Evolutionary conservation across 1,140 invertebrate species (phyloP).

Genomic region (Rhynchophorus ferrugineus): DNA sequence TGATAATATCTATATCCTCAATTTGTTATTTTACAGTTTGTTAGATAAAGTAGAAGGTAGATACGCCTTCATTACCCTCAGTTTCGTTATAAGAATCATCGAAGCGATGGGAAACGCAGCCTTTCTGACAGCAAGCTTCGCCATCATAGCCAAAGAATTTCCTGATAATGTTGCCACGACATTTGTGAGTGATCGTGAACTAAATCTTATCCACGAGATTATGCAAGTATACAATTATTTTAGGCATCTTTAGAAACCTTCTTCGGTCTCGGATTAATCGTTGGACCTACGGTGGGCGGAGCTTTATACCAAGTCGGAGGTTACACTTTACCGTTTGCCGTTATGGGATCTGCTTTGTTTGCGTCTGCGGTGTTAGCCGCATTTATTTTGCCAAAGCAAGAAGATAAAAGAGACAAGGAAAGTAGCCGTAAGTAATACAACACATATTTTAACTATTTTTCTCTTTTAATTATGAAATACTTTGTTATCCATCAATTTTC

Average conservation of each 20-base stretch:
- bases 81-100: constrained; percentile 79
- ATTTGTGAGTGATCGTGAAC: constrained; percentile 62
- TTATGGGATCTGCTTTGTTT: constrained; percentile 71
- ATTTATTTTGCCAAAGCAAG: constrained; percentile 60
- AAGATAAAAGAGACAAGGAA: constrained; percentile 49
- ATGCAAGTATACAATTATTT: constrained; percentile 1
- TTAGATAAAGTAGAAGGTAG: constrained; percentile 76
- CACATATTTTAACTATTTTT: too few species aligned
- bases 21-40: constrained; percentile 69
- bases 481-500: too few species aligned
- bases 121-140: constrained; percentile 85
- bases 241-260: constrained; percentile 82
- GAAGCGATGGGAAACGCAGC: constrained; percentile 89
- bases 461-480: too few species aligned
- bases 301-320: constrained; percentile 73
- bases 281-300: constrained; percentile 79
- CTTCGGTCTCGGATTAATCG: constrained; percentile 80
- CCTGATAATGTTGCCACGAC: constrained; percentile 82
- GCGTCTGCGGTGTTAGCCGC: constrained; percentile 66
- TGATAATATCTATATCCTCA: constrained; percentile 72
- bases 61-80: constrained; percentile 73
- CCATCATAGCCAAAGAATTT: constrained; percentile 91
- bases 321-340: constrained; percentile 78
- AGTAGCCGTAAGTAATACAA: constrained; percentile 53
- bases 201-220: background rate